Evolutionary conservation across 2,888 invertebrate genomes (phyloP).

Genomic region (Acanthosepion pharaonis): DNA sequence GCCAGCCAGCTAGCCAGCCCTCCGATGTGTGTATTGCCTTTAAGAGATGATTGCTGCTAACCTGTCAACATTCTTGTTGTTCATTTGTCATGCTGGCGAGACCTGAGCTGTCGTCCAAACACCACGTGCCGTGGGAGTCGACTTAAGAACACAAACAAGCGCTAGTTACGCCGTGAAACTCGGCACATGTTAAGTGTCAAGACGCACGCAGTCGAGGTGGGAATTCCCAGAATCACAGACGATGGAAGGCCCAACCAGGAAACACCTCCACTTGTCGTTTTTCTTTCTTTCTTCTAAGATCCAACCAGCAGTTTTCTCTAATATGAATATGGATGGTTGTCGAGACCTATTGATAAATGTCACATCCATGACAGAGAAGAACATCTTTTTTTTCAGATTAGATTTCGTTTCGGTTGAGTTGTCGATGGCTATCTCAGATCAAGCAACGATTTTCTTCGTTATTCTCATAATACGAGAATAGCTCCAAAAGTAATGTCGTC

Average conservation of each 20-base stretch:
- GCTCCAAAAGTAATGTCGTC: no score
- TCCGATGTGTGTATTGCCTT: neutral
- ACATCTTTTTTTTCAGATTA: no score
- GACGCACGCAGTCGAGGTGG: neutral
- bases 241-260: neutral
- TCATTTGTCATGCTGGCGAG: neutral
- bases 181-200: conserved; percentile 18
- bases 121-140: neutral
- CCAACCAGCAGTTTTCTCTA: no score
- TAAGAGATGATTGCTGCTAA: neutral
- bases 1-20: neutral
- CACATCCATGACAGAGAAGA: no score
- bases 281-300: no score
- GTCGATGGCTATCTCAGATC: no score
- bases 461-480: no score
- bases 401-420: no score
- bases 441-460: no score
- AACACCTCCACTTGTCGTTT: neutral
- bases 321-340: no score
- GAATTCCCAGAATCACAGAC: neutral
- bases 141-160: conserved; percentile 8
- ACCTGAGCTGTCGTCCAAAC: conserved; percentile 17
- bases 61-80: conserved; percentile 33
- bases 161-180: neutral
- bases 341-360: no score